phyloP scores from a whole-genome alignment of 2,113 vertebrate species.

The Eurystomus gularis region DNA sequence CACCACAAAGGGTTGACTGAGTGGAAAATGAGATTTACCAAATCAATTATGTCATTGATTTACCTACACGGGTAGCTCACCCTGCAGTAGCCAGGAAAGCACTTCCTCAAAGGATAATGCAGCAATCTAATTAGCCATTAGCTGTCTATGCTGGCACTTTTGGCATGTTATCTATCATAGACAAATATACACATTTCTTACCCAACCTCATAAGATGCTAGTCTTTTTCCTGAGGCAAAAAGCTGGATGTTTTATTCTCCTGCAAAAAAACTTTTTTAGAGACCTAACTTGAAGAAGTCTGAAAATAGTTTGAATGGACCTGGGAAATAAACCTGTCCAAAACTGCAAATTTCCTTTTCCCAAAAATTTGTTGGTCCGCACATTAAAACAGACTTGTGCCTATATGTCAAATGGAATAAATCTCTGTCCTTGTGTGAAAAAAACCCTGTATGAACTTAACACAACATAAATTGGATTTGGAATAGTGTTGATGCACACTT shows the following conservation, averaged over 20 bases:
- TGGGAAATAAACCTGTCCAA: neutral
- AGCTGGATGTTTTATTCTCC: neutral
- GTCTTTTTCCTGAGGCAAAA: neutral
- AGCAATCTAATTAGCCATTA: neutral
- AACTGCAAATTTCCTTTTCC: neutral
- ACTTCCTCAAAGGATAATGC: neutral
- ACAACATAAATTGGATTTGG: neutral
- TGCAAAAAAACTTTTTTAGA: neutral
- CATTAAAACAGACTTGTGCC: neutral
- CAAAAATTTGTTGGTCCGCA: neutral
- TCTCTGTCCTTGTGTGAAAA: neutral
- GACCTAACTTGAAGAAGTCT: neutral
- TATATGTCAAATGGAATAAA: neutral
- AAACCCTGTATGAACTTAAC: neutral
- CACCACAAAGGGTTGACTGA: neutral
- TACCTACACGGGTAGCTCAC: neutral
- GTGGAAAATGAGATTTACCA: conserved; percentile 28
- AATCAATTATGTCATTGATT: conserved; percentile 17
- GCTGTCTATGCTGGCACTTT: neutral
- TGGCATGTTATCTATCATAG: neutral
- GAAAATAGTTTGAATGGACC: neutral
- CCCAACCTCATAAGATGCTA: neutral
- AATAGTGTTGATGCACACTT: neutral
- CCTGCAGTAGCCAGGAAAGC: neutral
- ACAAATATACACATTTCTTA: neutral